Base-by-base conservation (phyloP, 2,113 vertebrate species). In the Eurypyga helias region DNA sequence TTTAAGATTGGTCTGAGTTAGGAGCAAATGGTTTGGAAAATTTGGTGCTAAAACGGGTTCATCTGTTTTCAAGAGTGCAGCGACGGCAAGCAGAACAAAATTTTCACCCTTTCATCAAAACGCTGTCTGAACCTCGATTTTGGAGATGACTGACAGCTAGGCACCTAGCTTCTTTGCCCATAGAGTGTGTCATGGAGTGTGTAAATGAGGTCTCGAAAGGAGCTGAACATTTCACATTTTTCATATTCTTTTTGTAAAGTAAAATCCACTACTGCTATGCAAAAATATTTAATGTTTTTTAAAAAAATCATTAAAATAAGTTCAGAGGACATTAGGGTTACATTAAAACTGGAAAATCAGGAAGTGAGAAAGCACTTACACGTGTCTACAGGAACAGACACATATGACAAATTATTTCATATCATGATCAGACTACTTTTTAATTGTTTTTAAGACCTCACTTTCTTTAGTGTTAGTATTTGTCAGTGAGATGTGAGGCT, bases 21-120 rank as follows among this genome's bases (percentile, higher is more conserved):
- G 43, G 25, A 93, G 66, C 16, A 94, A 94, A 94, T 86, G 61
- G 28, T 91, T 89, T 89, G 67, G 72, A 96, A 96, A 90, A 83
- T 71, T 19, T 65, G 29, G 24, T 95, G 75, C 76, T 88, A 45
- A 83, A 94, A 80, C 49, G 54, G 11, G 6, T 76, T 85, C 8
- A 19, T 83, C n/a, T 58, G 0, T 88, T 95, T 87, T 77, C 36
- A 91, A 77, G 71, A 88, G 73, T 34, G 26, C 90, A 73, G 25
- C 46, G 38, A 41, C 34, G 54, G 73, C 58, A 91, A 86, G 14
- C 43, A 55, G 61, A 57, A 55, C 43, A 11, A 41, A 9, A 9
- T 76, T 96, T 87, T 49, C 48, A 87, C 14, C 20, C 31, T 67
- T 91, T 36, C 24, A 23, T 36, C 34, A 34, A 61, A 87, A 58